phyloP scores from a whole-genome alignment of 1,140 invertebrate species.

The Drosophila aff. region DNA sequence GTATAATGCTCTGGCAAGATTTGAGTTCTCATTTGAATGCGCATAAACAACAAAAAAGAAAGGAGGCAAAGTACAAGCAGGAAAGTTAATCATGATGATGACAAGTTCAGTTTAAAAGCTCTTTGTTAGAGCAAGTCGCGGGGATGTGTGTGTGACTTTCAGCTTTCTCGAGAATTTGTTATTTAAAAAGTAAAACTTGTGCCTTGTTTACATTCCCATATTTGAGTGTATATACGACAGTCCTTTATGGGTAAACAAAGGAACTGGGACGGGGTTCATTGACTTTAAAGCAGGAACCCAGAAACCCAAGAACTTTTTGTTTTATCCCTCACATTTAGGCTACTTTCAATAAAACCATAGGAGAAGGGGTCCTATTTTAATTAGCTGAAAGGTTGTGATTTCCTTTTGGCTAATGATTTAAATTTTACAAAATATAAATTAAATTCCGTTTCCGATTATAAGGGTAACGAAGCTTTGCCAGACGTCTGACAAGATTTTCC shows the following conservation, averaged over 20 bases:
- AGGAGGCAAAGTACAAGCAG: not conserved
- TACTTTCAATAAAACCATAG: not conserved
- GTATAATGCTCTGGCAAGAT: constrained; percentile 35
- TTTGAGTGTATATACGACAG: constrained; percentile 10
- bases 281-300: constrained; percentile 19
- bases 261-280: constrained; percentile 25
- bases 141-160: constrained; percentile 9
- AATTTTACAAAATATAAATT: not conserved
- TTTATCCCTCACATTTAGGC: not conserved
- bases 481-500: not conserved
- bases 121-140: constrained; percentile 20
- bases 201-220: constrained; percentile 36
- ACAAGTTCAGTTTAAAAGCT: constrained; percentile 41
- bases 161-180: constrained; percentile 13
- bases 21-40: constrained; percentile 40
- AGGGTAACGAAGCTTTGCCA: not conserved
- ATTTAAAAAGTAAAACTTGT: constrained; percentile 48
- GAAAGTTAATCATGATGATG: constrained; percentile 21
- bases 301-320: not conserved
- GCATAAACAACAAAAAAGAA: constrained; percentile 11
- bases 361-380: not conserved
- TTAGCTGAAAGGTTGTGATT: not conserved
- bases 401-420: not conserved
- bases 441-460: not conserved
- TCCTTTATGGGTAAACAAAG: constrained; percentile 31